phyloP scores from a whole-genome alignment of 2,113 vertebrate genomes.

The Gambusia holbrooki region DNA sequence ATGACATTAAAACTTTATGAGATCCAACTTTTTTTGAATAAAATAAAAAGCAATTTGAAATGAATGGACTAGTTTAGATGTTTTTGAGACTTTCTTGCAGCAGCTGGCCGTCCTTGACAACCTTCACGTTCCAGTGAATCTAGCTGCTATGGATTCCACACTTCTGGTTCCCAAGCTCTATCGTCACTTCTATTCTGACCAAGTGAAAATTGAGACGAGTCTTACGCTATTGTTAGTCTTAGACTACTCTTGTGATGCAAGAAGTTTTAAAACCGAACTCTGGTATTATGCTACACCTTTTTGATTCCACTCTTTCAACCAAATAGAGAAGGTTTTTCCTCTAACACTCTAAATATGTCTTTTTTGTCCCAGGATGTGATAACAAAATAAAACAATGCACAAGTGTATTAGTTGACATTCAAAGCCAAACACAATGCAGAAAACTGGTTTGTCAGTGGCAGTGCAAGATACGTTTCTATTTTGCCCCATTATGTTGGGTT shows the following conservation, averaged over 20 bases:
- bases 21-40: too few species aligned
- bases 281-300: neutral
- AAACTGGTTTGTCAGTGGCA: slow-evolving; percentile 41
- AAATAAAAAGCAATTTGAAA: too few species aligned
- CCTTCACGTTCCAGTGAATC: neutral
- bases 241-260: neutral
- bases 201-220: too few species aligned
- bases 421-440: neutral
- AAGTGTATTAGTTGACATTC: too few species aligned
- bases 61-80: neutral
- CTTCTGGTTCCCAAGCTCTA: neutral
- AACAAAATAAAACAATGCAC: neutral
- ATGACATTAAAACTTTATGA: too few species aligned
- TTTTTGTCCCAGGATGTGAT: neutral
- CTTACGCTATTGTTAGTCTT: too few species aligned
- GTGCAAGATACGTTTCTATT: neutral
- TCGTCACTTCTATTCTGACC: neutral
- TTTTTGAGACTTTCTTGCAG: neutral
- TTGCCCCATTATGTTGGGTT: too few species aligned
- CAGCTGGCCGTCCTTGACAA: neutral
- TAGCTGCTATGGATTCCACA: neutral
- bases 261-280: neutral
- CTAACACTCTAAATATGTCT: neutral
- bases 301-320: too few species aligned
- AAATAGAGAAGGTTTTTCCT: neutral